phyloP scores from a whole-genome alignment of 2,797 vertebrate genomes.

The Chelon labrosus region DNA sequence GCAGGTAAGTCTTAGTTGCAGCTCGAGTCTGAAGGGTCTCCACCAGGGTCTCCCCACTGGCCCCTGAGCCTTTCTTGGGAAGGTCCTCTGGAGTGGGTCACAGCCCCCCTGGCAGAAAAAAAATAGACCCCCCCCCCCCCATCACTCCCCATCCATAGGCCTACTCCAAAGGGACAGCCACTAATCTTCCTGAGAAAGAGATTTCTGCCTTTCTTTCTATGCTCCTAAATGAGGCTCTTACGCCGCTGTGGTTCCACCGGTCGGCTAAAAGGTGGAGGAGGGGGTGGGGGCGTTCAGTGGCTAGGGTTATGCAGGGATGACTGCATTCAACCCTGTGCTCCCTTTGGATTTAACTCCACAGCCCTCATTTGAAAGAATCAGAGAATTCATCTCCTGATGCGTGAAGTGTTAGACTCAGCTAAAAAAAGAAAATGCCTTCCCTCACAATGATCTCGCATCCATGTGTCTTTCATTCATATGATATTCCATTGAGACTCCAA shows the following conservation, averaged over 20 bases:
- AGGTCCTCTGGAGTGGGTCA: conserved; percentile 79
- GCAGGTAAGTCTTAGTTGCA: conserved; percentile 63
- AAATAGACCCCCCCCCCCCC: conserved; percentile 37
- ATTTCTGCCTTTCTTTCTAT: conserved; percentile 81
- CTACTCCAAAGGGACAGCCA: conserved; percentile 82
- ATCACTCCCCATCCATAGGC: conserved; percentile 62
- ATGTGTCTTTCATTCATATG: no score
- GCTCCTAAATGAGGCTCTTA: conserved; percentile 84
- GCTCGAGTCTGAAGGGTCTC: conserved; percentile 65
- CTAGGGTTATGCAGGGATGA: conserved; percentile 71
- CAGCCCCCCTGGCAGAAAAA: conserved; percentile 74
- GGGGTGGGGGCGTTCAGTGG: conserved; percentile 43
- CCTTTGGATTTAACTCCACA: conserved; percentile 61
- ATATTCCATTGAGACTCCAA: no score
- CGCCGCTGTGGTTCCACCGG: conserved; percentile 70
- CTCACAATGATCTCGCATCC: neutral
- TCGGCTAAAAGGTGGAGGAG: conserved; percentile 57
- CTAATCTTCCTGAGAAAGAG: conserved; percentile 90
- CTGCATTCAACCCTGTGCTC: conserved; percentile 62
- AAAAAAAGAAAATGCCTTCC: conserved; percentile 8
- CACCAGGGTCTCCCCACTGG: conserved; percentile 27
- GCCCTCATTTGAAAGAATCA: conserved; percentile 45
- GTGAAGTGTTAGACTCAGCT: conserved; percentile 26
- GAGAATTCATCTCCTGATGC: conserved; percentile 38
- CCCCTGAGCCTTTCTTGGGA: conserved; percentile 50